Conservation (phyloP, 2,797 vertebrate species). For the Danio jaintianensis region DNA sequence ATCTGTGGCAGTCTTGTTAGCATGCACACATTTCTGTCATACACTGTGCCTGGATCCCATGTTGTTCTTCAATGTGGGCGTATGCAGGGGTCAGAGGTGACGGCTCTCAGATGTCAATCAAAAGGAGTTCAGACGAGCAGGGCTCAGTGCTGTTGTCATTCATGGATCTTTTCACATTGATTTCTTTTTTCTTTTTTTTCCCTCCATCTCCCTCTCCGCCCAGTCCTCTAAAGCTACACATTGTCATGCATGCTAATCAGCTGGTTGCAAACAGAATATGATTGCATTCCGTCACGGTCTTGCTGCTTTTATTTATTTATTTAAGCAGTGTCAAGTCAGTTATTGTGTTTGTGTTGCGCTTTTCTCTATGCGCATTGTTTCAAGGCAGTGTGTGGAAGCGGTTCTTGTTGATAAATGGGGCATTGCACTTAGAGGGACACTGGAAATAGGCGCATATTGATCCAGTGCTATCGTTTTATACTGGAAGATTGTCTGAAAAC, state of each 20-base stretch:
- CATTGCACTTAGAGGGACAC: background rate
- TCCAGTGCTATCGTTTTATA: background rate
- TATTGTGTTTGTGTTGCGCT: background rate
- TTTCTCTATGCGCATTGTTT: background rate
- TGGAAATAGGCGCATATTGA: conserved; percentile 16
- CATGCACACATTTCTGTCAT: background rate
- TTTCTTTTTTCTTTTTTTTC: background rate
- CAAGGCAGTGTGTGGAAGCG: background rate
- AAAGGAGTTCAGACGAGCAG: conserved; percentile 25
- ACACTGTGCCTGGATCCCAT: background rate
- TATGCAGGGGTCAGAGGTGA: conserved; percentile 3
- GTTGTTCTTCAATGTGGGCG: background rate
- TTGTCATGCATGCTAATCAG: conserved; percentile 4
- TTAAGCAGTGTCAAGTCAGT: background rate
- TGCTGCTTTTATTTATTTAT: conserved; percentile 13
- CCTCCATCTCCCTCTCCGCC: background rate
- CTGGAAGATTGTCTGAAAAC: background rate
- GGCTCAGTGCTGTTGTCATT: conserved; percentile 33
- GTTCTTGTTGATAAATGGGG: conserved; percentile 27
- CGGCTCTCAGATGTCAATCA: conserved; percentile 41
- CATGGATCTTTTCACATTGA: conserved; percentile 33
- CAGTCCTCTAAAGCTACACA: background rate
- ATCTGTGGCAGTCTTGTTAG: background rate
- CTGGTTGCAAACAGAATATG: background rate
- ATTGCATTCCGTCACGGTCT: background rate